Evolutionary conservation across 2,888 invertebrate genomes (phyloP).

Genomic region (Cephus runcator): DNA sequence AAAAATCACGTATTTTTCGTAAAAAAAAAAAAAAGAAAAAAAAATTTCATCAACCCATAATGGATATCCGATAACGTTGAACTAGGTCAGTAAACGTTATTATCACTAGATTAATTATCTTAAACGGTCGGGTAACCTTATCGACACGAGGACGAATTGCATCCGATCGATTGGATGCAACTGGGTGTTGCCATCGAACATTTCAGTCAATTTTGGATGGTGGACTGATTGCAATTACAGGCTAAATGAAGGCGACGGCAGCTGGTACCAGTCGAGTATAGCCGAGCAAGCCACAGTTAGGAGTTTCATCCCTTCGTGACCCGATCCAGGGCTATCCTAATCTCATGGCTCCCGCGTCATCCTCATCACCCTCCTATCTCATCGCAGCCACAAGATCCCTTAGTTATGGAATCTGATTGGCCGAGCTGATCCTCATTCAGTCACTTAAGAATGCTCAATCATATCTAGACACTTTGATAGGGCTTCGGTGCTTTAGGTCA

Average conservation of each 20-base stretch:
- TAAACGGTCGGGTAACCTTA: not conserved
- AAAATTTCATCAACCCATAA: not conserved
- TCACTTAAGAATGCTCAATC: not conserved
- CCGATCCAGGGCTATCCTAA: not conserved
- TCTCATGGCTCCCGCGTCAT: not conserved
- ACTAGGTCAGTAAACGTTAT: not conserved
- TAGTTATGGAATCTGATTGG: not conserved
- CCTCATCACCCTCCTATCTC: not conserved
- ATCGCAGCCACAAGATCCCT: not conserved
- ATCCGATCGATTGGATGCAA: not conserved
- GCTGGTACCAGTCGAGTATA: not conserved
- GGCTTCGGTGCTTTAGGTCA: not conserved
- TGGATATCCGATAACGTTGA: not conserved
- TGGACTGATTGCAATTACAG: slow-evolving; percentile 18
- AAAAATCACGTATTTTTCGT: not conserved
- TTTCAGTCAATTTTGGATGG: not conserved
- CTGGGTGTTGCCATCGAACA: not conserved
- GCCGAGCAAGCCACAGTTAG: not conserved
- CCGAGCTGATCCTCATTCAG: not conserved
- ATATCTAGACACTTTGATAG: not conserved
- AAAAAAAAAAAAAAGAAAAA: not conserved
- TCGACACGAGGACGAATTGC: not conserved
- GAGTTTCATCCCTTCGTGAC: not conserved
- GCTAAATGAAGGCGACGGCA: slow-evolving; percentile 1
- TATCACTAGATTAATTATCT: not conserved